Base-by-base conservation (phyloP, 2,797 vertebrate genomes). In the Channa striata region DNA sequence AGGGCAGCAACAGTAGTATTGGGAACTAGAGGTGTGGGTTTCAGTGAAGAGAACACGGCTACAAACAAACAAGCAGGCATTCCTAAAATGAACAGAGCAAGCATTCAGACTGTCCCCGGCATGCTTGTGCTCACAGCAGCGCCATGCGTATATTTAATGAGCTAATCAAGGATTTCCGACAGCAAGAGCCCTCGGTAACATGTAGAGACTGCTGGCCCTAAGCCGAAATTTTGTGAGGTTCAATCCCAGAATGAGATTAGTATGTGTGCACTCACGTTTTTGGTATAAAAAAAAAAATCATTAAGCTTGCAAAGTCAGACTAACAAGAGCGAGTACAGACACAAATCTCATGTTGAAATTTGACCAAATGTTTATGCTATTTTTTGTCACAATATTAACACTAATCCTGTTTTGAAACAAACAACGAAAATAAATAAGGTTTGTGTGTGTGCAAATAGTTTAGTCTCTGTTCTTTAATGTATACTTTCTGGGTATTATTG, bases 361-460 rank as follows among this genome's bases (percentile, higher is more conserved):
- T 56, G 33, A 70, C 75, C 39, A 21, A 63, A 37, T 44, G 25
- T 20, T 70, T 65, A 30, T 70, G 21, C 68, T 68, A 54, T 46
- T 68, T 72, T 11, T 59, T 42, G 62, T 56, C 64, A 49, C 49
- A 67, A 60, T 36, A 77, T 75, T 59, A 71, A 71, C 71, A 67
- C 69, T 71, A 61, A 16, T 79, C 62, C 80, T 67, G 67, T 82
- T 84, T 72, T 68, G 44, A 54, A 65, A 80, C 68, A 77, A 88
- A 80, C 59, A 64, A 65, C 71, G 39, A 75, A 86, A 89, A 92
- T 90, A 92, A 91, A 93, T 92, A 91, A 77, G 13, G 44, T 78
- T 70, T 43, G 56, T 60, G 53, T 86, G 60, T 83, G 90, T 89
- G 89, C 86, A 89, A 84, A 65, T 20, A 75, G 80, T 77, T 30